These are phyloP conservation scores for Helicoverpa assulta DNA, from an alignment of 2,888 invertebrate species.

Conservation along the genomic window DNA sequence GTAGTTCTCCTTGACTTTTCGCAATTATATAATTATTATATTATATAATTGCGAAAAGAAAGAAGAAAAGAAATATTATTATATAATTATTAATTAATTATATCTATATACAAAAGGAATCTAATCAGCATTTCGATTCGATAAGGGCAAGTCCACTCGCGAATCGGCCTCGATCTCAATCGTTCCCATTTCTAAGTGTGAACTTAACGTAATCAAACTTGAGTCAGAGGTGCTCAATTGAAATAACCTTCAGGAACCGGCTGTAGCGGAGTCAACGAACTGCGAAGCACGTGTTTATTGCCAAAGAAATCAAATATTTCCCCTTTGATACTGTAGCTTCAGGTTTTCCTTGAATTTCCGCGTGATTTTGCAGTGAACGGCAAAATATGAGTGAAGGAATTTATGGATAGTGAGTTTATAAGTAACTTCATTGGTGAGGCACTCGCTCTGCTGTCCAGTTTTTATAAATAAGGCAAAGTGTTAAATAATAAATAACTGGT, in stretches of 20 bases:
- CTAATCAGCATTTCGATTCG: conserved; percentile 1
- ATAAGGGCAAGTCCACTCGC: conserved; percentile 9
- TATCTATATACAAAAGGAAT: background rate
- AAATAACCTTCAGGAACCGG: conserved; percentile 46
- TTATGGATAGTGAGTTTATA: no score
- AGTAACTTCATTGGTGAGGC: no score
- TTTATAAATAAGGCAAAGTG: no score
- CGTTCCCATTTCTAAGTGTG: conserved; percentile 20
- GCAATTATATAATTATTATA: no score
- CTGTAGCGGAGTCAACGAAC: conserved; percentile 51
- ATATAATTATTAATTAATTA: no score
- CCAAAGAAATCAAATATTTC: conserved; percentile 50
- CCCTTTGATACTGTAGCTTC: conserved; percentile 39
- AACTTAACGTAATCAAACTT: conserved; percentile 49
- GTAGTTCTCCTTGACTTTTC: no score
- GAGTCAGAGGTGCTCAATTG: conserved; percentile 38
- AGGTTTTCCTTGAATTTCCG: conserved; percentile 31
- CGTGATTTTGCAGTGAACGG: conserved; percentile 28
- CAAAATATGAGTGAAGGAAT: no score
- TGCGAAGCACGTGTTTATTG: conserved; percentile 52
- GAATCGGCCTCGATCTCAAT: conserved; percentile 16
- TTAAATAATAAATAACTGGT: no score
- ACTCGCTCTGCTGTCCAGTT: no score
- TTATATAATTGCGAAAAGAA: no score
- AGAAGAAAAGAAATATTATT: no score